These are phyloP conservation scores for Ara ararauna DNA, from an alignment of 2,797 vertebrate species.

Conservation along the genomic window DNA sequence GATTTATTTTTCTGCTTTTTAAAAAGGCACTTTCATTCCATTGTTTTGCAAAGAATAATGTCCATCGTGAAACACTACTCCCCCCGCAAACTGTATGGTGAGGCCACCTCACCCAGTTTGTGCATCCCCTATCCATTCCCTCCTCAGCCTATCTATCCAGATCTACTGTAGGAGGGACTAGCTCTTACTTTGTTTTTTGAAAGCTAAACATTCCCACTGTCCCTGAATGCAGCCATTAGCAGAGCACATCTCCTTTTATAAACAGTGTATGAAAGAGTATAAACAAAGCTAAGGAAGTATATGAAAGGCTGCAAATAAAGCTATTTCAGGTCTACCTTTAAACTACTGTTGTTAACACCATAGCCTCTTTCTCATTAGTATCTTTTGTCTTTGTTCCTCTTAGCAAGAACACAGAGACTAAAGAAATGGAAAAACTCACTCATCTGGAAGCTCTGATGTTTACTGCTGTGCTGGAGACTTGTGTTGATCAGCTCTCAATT, in stretches of 20 bases:
- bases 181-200: conserved; percentile 7
- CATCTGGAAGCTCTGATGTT: conserved; percentile 75
- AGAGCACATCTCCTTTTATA: not conserved
- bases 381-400: conserved; percentile 21
- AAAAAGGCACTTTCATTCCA: not conserved
- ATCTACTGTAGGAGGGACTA: not conserved
- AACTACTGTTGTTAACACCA: not conserved
- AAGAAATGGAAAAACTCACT: conserved; percentile 43
- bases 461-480: conserved; percentile 79
- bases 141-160: not conserved
- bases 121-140: not conserved
- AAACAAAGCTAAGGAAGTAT: conserved; percentile 41
- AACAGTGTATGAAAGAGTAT: conserved; percentile 21
- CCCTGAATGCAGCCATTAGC: not conserved
- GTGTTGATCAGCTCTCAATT: conserved; percentile 81
- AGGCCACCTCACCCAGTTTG: not conserved
- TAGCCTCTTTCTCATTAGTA: not conserved
- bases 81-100: not conserved
- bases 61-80: not conserved
- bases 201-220: conserved; percentile 48
- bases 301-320: not conserved
- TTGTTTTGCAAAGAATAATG: not conserved
- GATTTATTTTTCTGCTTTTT: not conserved
- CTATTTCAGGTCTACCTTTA: not conserved
- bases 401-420: conserved; percentile 10